Evolutionary conservation across 1,140 invertebrate genomes (phyloP), one percentile per base, ranked within the genome.

Genomic region (Drosophila micromelanica): DNA sequence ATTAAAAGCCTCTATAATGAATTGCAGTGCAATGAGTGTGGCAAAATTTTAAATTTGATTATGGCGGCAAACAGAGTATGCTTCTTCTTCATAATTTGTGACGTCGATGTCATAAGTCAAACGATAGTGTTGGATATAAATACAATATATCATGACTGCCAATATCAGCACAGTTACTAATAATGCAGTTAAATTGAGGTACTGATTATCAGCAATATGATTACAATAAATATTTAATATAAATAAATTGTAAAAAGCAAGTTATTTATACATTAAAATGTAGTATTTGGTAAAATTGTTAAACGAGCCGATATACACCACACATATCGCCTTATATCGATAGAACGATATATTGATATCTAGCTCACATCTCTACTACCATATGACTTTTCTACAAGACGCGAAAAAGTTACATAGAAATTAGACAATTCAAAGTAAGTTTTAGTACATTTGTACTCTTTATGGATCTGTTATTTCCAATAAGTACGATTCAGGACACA

Each of bases 381-480:
- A 76, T 76, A 76, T 76, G 73, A 76, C 69, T 76, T 73, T 74
- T 71, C 35, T 32, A 61, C 45, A 62, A 67, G 73, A 76, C 73
- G 73, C 73, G 69, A 73, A 65, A 57, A 72, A 67, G 55, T 73
- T 67, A 54, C 61, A 51, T 77, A 70, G 60, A 77, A 77, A 65
- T 70, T 85, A 80, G 73, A 79, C 72, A 85, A 77, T 68, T 85
- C 42, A 63, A 70, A 70, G 81, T 86, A 68, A 85, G 70, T 80
- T 80, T 70, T 56, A n/a, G 56, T 32, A 38, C 12, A 57, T 5
- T 59, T 52, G 15, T 9, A 17, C 9, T 17, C n/a, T 23, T 17
- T 11, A 42, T 20, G 46, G 17, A 49, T 15, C 15, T n/a, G 7
- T 52, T 73, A 27, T 45, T 23, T 12, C 48, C 42, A 42, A 63